phyloP scores from a whole-genome alignment of 1,140 invertebrate species.

The Brachionus asplanchnoidis region DNA sequence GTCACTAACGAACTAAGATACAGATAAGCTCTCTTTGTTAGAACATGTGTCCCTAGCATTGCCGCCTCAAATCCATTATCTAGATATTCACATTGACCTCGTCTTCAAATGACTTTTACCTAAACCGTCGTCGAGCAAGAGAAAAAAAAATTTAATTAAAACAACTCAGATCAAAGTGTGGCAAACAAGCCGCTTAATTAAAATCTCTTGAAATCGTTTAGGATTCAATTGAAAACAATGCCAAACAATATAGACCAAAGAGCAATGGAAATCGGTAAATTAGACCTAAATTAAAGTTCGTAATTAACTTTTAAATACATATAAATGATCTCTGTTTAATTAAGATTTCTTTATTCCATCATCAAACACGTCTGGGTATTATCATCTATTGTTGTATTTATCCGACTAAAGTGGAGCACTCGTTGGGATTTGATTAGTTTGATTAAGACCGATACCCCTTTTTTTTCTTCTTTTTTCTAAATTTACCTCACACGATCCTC shows the following conservation, averaged over 20 bases:
- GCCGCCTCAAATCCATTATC: background rate
- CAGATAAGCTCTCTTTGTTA: background rate
- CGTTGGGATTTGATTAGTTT: background rate
- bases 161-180: background rate
- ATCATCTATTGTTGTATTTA: background rate
- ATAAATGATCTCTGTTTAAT: constrained; percentile 36
- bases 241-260: background rate
- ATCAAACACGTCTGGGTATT: constrained; percentile 16
- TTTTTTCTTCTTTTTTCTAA: background rate
- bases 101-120: constrained; percentile 23
- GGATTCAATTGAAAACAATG: constrained; percentile 11
- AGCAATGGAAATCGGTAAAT: constrained; percentile 12
- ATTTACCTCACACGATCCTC: background rate
- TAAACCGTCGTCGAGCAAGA: background rate
- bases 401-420: background rate
- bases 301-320: constrained; percentile 27
- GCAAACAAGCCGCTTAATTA: background rate
- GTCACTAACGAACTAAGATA: constrained; percentile 2
- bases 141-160: constrained; percentile 22
- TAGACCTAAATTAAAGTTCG: constrained; percentile 3
- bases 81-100: background rate
- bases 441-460: background rate
- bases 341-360: constrained; percentile 5
- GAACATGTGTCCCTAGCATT: background rate
- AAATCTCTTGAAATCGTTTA: constrained; percentile 26